Percentiles rank a stretch among this genome's conserved stretches.
Conservation (phyloP, 1,140 invertebrate species). For the Drosophila auraria region DNA sequence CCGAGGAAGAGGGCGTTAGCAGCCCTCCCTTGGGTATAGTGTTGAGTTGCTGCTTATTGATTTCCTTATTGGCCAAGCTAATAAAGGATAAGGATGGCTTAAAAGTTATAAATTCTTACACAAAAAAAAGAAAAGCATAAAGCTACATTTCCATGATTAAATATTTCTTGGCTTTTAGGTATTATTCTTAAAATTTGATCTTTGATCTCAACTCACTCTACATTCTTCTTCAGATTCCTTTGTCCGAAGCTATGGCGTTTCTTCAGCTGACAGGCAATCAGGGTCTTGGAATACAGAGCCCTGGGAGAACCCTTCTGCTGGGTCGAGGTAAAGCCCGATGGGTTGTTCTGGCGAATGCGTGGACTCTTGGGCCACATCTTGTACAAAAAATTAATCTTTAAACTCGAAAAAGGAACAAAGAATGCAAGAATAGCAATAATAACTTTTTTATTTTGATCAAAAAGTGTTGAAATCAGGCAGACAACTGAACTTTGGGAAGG, state of each 20-base stretch:
- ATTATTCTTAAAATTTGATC: too few species aligned
- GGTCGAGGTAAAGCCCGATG: neutral
- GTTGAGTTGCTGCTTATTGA: neutral
- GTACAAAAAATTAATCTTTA: neutral
- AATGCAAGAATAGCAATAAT: neutral
- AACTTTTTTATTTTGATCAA: slow-evolving; percentile 22
- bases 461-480: neutral
- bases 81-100: too few species aligned
- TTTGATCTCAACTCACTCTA: slow-evolving; percentile 26
- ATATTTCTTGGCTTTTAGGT: too few species aligned
- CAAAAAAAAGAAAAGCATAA: neutral
- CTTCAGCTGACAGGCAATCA: slow-evolving; percentile 26
- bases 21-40: slow-evolving; percentile 24
- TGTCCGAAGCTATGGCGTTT: slow-evolving; percentile 28
- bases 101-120: neutral
- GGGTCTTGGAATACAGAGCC: slow-evolving; percentile 44
- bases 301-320: slow-evolving; percentile 45
- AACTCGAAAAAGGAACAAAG: neutral
- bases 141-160: too few species aligned
- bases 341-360: slow-evolving; percentile 46
- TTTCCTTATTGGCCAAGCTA: slow-evolving; percentile 35
- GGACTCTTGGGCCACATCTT: slow-evolving; percentile 60
- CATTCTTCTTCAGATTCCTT: slow-evolving; percentile 31
- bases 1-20: slow-evolving; percentile 71
- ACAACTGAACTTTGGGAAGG: slow-evolving; percentile 8